Evolutionary conservation across 2,113 vertebrate species (phyloP).

Genomic region (Noctilio leporinus): DNA sequence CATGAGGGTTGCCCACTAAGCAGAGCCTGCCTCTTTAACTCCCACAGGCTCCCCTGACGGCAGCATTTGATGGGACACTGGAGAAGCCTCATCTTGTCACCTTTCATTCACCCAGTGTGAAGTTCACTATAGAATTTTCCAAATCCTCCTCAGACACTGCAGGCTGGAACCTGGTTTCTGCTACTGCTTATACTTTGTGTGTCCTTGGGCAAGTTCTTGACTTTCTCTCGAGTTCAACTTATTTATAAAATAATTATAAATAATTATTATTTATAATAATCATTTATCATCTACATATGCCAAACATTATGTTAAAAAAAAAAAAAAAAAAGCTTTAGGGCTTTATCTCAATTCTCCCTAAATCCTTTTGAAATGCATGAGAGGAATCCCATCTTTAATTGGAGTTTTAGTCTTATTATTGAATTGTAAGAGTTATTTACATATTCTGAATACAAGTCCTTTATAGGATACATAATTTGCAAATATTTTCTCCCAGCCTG

Average conservation of each 20-base stretch:
- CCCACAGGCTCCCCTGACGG: rapidly evolving
- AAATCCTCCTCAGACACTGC: background rate
- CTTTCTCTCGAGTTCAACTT: background rate
- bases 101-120: background rate
- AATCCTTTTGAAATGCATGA: background rate
- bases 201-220: background rate
- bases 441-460: background rate
- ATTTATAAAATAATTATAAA: background rate
- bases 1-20: background rate
- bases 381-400: slow-evolving; percentile 26
- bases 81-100: background rate
- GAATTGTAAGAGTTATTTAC: slow-evolving; percentile 12
- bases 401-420: slow-evolving; percentile 22
- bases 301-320: background rate
- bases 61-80: background rate
- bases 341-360: slow-evolving; percentile 9
- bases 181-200: background rate
- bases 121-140: background rate
- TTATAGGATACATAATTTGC: background rate
- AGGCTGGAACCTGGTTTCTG: background rate
- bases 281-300: background rate
- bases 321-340: background rate
- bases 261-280: slow-evolving; percentile 2
- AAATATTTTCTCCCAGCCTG: slow-evolving; percentile 12
- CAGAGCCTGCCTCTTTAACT: background rate